Evolutionary conservation across 2,888 invertebrate genomes (phyloP).

Genomic region (Ormyrus thymus): DNA sequence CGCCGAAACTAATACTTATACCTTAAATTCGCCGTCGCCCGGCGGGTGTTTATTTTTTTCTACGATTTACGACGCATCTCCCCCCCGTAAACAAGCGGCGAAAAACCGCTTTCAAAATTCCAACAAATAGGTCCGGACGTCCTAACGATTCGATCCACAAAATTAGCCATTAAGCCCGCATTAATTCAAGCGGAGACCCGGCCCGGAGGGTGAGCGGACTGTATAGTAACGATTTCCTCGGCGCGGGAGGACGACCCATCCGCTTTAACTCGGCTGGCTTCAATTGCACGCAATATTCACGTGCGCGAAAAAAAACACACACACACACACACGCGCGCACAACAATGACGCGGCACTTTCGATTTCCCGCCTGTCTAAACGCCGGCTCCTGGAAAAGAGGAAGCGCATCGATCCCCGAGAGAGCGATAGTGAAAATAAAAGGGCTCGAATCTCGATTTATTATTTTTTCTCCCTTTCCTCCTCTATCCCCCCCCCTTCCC

Average conservation of each 20-base stretch:
- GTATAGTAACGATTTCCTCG: neutral
- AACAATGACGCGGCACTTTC: slow-evolving; percentile 22
- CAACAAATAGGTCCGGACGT: neutral
- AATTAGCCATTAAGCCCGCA: slow-evolving; percentile 29
- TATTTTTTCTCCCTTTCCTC: slow-evolving; percentile 16
- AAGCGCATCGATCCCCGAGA: slow-evolving; percentile 24
- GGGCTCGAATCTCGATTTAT: slow-evolving; percentile 38
- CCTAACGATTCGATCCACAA: slow-evolving; percentile 17
- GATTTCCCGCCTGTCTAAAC: neutral
- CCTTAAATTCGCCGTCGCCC: too few species aligned
- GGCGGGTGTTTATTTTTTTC: neutral
- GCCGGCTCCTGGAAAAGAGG: neutral
- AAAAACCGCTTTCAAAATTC: neutral
- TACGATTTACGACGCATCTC: neutral
- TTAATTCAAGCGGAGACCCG: slow-evolving; percentile 14
- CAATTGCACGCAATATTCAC: too few species aligned
- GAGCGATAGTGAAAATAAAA: slow-evolving; percentile 21
- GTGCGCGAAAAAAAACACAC: slow-evolving; percentile 7
- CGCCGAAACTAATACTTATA: neutral
- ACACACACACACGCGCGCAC: too few species aligned
- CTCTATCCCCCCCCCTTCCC: slow-evolving; percentile 4
- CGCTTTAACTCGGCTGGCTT: too few species aligned
- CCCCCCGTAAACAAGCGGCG: neutral
- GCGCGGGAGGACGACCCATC: too few species aligned
- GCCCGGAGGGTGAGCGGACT: neutral